Evolutionary conservation across 1,140 invertebrate genomes (phyloP), one percentile per base, ranked within the genome.

Genomic region (Lasioglossum baleicum): DNA sequence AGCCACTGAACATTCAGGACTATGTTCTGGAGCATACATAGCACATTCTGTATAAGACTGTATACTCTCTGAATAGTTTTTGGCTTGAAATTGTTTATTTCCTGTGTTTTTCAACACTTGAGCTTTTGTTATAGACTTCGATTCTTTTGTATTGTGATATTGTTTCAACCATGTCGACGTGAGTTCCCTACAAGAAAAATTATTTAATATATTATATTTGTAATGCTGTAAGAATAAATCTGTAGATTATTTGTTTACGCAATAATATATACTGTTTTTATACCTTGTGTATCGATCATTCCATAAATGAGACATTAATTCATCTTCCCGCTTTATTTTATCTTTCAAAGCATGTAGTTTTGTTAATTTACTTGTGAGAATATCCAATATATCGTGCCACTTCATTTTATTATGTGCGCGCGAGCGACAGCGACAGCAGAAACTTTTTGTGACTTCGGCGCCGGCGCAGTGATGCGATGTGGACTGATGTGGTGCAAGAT

Each of bases 11-110:
- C 91, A 89, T 80, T 93, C 89, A 72, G 89, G 83, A 75, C 87
- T 91, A 61, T 89, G 79, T 48, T 68, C 44, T 53, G 88, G 83
- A 56, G 93, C 92, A 82, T 90, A 90, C 51, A 85, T 81, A 56
- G 92, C 89, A 80, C 91, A 91, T 71, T 92, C 87, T 10, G 91
- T 92, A 76, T 94, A 94, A 0, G 85, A 87, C 63, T 85, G 15
- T 31, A 91, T 77, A 73, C 91, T 92, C 20, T 75, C 65, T 51
- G 44, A 10, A 85, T 92, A 92, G 75, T 91, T 81, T 81, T 91
- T 90, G 13, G 74, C 74, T 76, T 91, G 89, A 81, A 93, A 94
- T 68, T 87, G 83, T 51, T 86, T 83, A 75, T 93, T 92, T 2
- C 92, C 93, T 48, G 76, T 17, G 44, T 84, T 81, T 61, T 91